Evolutionary conservation across 2,888 invertebrate species (phyloP), one percentile per base, ranked within the genome.

Genomic region (Lithophane ornitopus): DNA sequence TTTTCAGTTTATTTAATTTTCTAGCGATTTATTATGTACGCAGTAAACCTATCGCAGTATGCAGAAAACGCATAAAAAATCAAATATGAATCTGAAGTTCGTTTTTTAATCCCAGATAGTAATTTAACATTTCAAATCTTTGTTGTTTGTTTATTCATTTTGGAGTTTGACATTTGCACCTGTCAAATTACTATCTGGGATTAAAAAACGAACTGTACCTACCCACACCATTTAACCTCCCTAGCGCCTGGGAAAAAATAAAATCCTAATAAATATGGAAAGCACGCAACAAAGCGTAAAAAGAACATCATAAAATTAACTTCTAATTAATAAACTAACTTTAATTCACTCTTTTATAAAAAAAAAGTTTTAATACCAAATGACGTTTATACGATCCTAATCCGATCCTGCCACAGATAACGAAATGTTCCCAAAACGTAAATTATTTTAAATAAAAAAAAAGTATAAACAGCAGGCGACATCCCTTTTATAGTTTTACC

Each of bases 401-500:
- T 85, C 84, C 79, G 89, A 88, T 89, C 81, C 78, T 70, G 63
- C 74, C 75, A 58, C 46, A 84, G 84, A 88, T 86, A 87, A 87
- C 82, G 28, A 74, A 75, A 70, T 69, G 65, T 83, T 86, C 81
- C 84, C 80, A 84, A 85, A 81, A 68, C 78, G 78, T 88, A 87
- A 87, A 87, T 87, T 87, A 88, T 87, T 85, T 88, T 82, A 67
- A 85, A 84, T 62, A 59, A 44, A 77, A 82, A 85, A 85, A 85
- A 79, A 44, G 52, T 59, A 74, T 66, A 72, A 82, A 75, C 82
- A 77, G 86, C 86, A 70, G 78, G 76, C 58, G 66, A 72, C 85
- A 84, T 88, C 86, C 89, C 89, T 90, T 93, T 92, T 92, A 92
- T 91, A 91, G 92, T 93, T 91, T 89, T 82, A 79, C 76, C 81